Percentiles rank a stretch among this genome's conserved stretches.
Evolutionary conservation across 2,113 vertebrate species (phyloP).

Genomic region (Bujurquina vittata): DNA sequence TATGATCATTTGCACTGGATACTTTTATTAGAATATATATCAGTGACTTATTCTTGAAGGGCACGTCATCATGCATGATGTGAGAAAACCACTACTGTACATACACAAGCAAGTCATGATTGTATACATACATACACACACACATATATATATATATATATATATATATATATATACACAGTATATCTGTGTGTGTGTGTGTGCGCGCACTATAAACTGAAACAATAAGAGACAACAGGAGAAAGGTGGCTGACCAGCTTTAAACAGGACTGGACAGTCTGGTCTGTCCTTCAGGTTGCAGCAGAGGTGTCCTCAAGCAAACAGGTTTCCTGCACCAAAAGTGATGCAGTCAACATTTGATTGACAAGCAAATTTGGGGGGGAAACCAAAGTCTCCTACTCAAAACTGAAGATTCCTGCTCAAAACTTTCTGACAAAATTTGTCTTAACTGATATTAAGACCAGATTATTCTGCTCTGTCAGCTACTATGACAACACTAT

Average conservation of each 20-base stretch:
- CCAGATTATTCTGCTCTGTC: neutral
- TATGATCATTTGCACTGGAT: neutral
- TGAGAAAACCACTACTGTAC: neutral
- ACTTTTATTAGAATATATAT: neutral
- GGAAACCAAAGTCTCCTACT: neutral
- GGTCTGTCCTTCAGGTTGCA: neutral
- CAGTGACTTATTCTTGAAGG: neutral
- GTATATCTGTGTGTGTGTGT: no score
- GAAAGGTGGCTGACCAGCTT: neutral
- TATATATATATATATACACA: no score
- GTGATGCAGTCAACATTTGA: accelerated
- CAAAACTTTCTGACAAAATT: neutral
- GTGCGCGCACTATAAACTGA: no score
- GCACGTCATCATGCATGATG: neutral
- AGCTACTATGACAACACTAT: neutral
- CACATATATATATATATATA: no score
- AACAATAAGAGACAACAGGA: no score
- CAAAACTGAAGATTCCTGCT: neutral
- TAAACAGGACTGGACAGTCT: conserved; percentile 1
- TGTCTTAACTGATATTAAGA: neutral
- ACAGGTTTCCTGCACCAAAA: neutral
- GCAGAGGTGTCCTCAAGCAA: neutral
- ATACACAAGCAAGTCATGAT: neutral
- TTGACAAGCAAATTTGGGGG: neutral
- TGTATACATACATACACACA: no score